phyloP scores from a whole-genome alignment of 2,797 vertebrate species.

The Sibirionetta formosa region DNA sequence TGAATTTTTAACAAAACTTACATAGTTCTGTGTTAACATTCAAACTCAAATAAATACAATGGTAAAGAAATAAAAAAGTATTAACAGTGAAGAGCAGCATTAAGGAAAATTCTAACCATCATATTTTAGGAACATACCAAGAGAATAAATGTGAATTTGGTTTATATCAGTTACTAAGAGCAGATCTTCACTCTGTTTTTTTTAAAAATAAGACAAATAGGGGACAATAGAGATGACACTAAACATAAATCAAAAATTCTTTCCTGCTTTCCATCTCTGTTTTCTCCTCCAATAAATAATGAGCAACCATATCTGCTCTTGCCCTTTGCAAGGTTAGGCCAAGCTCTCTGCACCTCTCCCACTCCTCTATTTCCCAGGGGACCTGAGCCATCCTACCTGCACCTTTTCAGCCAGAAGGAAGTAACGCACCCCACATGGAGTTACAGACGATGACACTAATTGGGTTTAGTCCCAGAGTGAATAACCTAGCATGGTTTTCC shows the following conservation, averaged over 20 bases:
- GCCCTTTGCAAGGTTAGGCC: rapidly evolving
- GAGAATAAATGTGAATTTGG: not conserved
- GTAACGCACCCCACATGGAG: not conserved
- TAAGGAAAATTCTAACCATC: not conserved
- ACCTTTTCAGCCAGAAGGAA: not conserved
- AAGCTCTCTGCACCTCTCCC: rapidly evolving
- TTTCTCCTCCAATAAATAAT: not conserved
- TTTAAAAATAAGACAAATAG: rapidly evolving
- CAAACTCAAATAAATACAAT: not conserved
- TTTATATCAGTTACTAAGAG: not conserved
- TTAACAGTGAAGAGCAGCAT: not conserved
- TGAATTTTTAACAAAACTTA: not conserved
- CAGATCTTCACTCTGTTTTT: not conserved
- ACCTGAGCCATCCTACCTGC: rapidly evolving
- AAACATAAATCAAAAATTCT: not conserved
- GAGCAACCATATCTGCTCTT: not conserved
- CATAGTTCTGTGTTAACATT: not conserved
- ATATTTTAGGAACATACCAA: rapidly evolving
- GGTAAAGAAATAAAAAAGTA: not conserved
- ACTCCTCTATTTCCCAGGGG: not conserved
- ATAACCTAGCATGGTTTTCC: not conserved
- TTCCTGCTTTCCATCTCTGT: not conserved
- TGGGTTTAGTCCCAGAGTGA: not conserved
- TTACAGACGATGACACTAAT: not conserved
- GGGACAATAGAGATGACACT: not conserved